phyloP scores from a whole-genome alignment of 2,113 vertebrate species.

The Perccottus glenii region DNA sequence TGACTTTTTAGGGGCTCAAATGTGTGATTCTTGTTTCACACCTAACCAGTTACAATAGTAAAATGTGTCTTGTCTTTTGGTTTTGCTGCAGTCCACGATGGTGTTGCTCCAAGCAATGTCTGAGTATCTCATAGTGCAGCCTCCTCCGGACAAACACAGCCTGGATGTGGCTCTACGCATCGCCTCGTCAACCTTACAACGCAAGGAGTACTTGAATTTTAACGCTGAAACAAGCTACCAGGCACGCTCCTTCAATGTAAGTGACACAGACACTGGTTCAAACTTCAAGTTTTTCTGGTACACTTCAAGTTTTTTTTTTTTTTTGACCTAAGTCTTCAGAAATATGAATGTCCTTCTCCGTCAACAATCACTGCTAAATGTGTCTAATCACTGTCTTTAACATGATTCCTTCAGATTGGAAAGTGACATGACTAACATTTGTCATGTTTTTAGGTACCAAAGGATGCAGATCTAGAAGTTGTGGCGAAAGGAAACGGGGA shows the following conservation, averaged over 20 bases:
- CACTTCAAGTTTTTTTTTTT: too few species aligned
- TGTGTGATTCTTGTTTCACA: too few species aligned
- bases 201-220: slow-evolving; percentile 66
- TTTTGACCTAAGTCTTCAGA: too few species aligned
- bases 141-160: slow-evolving; percentile 32
- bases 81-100: slow-evolving; percentile 74
- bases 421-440: background rate
- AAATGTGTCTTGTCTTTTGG: background rate
- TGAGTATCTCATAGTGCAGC: slow-evolving; percentile 65
- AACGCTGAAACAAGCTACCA: slow-evolving; percentile 46
- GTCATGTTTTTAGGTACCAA: slow-evolving; percentile 60
- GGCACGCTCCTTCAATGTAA: slow-evolving; percentile 53
- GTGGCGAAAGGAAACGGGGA: slow-evolving; percentile 78
- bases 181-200: slow-evolving; percentile 29
- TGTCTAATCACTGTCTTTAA: too few species aligned
- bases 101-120: slow-evolving; percentile 80
- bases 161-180: slow-evolving; percentile 68
- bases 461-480: slow-evolving; percentile 71
- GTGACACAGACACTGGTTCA: background rate
- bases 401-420: too few species aligned
- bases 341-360: too few species aligned
- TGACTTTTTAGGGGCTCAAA: too few species aligned
- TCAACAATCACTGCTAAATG: too few species aligned
- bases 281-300: too few species aligned
- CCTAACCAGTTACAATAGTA: too few species aligned